Evolutionary conservation across 2,888 invertebrate genomes (phyloP).

Genomic region (Noctua fimbriata): DNA sequence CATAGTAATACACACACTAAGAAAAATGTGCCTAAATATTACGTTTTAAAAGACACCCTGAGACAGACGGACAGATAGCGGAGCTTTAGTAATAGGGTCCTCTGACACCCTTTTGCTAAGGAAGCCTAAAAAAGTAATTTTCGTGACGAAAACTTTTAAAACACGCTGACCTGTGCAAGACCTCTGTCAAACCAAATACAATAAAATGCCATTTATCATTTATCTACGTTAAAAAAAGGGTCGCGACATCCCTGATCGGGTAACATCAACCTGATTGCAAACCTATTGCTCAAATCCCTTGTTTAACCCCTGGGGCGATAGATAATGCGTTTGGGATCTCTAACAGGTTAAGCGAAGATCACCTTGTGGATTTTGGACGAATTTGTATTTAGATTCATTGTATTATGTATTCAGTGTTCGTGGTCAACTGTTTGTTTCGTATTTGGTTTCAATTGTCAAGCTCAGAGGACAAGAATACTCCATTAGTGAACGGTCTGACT

Average conservation of each 20-base stretch:
- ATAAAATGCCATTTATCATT: conserved; percentile 53
- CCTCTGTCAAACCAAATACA: conserved; percentile 44
- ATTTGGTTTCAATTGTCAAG: conserved; percentile 30
- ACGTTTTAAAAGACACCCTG: no score
- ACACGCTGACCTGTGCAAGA: conserved; percentile 18
- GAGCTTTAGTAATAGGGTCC: neutral
- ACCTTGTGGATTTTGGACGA: conserved; percentile 14
- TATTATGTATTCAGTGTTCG: conserved; percentile 40
- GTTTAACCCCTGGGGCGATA: conserved; percentile 21
- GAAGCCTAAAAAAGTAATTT: conserved; percentile 10
- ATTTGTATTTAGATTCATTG: conserved; percentile 33
- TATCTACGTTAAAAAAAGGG: conserved; percentile 39
- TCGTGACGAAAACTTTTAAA: conserved; percentile 9
- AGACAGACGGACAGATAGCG: neutral
- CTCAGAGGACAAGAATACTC: neutral
- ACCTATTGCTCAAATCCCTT: conserved; percentile 44
- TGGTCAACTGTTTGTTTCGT: conserved; percentile 46
- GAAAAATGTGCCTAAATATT: no score
- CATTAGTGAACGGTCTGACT: neutral
- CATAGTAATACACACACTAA: no score
- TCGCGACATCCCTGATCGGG: conserved; percentile 28
- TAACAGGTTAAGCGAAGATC: conserved; percentile 34
- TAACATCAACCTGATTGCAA: conserved; percentile 42
- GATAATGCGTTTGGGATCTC: conserved; percentile 33
- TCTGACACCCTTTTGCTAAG: neutral